Conservation (phyloP, 2,888 invertebrate species). For the Pasiphila rectangulata region DNA sequence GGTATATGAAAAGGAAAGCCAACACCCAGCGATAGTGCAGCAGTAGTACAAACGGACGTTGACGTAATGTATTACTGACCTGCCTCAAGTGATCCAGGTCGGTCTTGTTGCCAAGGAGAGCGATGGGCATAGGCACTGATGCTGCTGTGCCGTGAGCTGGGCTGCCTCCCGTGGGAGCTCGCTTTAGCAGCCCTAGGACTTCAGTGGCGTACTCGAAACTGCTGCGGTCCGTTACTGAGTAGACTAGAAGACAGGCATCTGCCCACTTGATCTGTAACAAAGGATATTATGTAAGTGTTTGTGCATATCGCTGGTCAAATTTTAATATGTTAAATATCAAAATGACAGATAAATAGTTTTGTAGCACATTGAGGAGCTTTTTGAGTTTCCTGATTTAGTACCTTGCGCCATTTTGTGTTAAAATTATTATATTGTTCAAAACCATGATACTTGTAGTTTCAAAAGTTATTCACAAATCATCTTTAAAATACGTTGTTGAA, state of each 20-base stretch:
- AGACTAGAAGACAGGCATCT: slow-evolving; percentile 88
- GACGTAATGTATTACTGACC: slow-evolving; percentile 70
- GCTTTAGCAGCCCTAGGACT: slow-evolving; percentile 81
- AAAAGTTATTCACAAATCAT: too few relatives aligned
- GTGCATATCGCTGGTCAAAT: neutral
- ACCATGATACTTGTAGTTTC: too few relatives aligned
- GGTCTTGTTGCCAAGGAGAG: slow-evolving; percentile 88
- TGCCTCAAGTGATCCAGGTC: slow-evolving; percentile 89
- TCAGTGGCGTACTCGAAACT: slow-evolving; percentile 86
- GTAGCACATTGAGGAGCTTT: too few relatives aligned
- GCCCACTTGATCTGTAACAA: slow-evolving; percentile 86
- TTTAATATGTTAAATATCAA: neutral
- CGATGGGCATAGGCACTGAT: slow-evolving; percentile 78
- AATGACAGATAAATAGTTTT: neutral
- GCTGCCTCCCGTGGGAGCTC: slow-evolving; percentile 73
- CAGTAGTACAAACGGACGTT: too few relatives aligned
- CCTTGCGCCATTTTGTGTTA: too few relatives aligned
- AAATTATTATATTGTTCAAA: too few relatives aligned
- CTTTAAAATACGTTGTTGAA: too few relatives aligned
- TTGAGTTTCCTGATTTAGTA: too few relatives aligned
- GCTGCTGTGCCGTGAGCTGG: slow-evolving; percentile 82
- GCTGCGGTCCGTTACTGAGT: slow-evolving; percentile 86
- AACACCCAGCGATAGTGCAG: neutral
- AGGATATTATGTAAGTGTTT: neutral
- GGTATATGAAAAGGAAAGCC: neutral